Base-by-base conservation (phyloP, 2,888 invertebrate genomes). In the Tenthredo livida region DNA sequence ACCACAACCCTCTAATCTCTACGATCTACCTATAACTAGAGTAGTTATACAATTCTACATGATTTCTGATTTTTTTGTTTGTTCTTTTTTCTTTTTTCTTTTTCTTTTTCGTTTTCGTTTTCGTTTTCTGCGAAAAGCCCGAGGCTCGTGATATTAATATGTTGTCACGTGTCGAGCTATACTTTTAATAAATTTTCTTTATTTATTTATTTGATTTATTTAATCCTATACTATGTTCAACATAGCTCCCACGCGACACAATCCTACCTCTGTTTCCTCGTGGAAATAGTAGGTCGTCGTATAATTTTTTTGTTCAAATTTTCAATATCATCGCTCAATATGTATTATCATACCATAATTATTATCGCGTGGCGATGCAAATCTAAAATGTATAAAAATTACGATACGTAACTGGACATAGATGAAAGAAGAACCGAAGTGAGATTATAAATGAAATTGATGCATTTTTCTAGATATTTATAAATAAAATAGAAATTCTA, bases 171-270 rank as follows among this genome's bases (percentile, higher is more conserved):
- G 70, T 40, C 58, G 65, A 83, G 83, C 67, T 83, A 83, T 67
- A 83, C 70, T 83, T 70, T 84, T 70, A 33, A 84, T 84, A 84
- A 84, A 84, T 47, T 70, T 61, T 2, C n/a, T 61, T 61, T 15
- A 47, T 37, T 37, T 37, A 25, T 61, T 58, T 21, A 21, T 61
- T 61, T n/a, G 5, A 33, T 37, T 70, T 70, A 21, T 25, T n/a
- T 54, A 37, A 47, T 47, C 84, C 84, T 84, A 84, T 84, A 84
- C 73, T 73, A 84, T 73, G 84, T 84, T 73, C 84, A 84, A 84
- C 73, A 84, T 54, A 84, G 84, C 73, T 47, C 83, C 83, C 70
- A 47, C 84, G 84, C 21, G 73, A 83, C 43, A 65, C 80, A 47
- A 29, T 21, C 47, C 10, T 47, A 7, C 43, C 3, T 6, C 67